Evolutionary conservation across 1,140 invertebrate genomes (phyloP).

Genomic region (Dendroctonus ponderosae): DNA sequence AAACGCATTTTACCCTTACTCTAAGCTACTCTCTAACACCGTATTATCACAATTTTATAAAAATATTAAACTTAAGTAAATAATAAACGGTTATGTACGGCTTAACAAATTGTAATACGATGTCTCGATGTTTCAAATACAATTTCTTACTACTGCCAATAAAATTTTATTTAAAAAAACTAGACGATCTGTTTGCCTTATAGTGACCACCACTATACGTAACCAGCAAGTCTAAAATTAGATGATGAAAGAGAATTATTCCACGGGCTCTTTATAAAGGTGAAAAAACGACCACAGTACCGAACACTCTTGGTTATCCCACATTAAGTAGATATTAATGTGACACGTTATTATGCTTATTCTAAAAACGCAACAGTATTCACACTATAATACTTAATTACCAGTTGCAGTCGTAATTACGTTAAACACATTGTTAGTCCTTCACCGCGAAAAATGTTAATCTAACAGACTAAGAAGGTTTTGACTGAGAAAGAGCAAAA

Average conservation of each 20-base stretch:
- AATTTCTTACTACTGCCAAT: neutral
- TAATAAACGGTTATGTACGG: constrained; percentile 25
- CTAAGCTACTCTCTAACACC: constrained; percentile 9
- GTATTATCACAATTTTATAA: constrained; percentile 36
- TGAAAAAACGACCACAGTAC: constrained; percentile 45
- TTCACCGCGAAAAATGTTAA: constrained; percentile 32
- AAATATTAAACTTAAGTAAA: constrained; percentile 19
- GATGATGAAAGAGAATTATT: too few species aligned
- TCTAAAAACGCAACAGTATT: too few species aligned
- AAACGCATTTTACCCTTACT: neutral
- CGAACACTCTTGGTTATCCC: constrained; percentile 10
- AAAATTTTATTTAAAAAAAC: neutral
- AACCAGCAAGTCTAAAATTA: too few species aligned
- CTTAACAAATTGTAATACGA: constrained; percentile 27
- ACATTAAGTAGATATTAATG: neutral
- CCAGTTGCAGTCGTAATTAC: too few species aligned
- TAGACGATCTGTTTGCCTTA: too few species aligned
- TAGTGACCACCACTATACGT: too few species aligned
- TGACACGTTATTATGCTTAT: too few species aligned
- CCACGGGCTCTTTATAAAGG: too few species aligned
- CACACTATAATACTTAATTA: too few species aligned
- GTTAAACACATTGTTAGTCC: constrained; percentile 20
- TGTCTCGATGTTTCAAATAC: constrained; percentile 7
- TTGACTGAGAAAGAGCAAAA: too few species aligned
- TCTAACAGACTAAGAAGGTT: constrained; percentile 3